Evolutionary conservation across 2,797 vertebrate genomes (phyloP), one percentile per base, ranked within the genome.

Genomic region (Enteromius treurensis): DNA sequence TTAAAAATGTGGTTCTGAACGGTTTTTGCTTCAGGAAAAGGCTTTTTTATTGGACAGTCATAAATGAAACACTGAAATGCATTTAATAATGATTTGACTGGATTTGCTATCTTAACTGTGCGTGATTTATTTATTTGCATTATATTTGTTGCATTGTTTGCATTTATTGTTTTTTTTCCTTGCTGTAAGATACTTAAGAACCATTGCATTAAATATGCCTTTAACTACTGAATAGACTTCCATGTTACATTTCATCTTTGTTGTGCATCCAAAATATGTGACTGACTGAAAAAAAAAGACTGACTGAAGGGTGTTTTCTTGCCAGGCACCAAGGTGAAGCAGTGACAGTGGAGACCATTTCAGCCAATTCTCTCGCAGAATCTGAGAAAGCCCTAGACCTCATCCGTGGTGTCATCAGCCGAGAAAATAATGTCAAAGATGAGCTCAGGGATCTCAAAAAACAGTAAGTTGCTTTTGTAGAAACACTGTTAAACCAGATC

Each of bases 261-360:
- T 21, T 15, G 21, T 34, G 34, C 42, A 75, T 53, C 34, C 34
- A 74, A 60, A 15, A 15, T 53, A 47, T 68, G 15, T 79, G 23
- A 32, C 70, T 84, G 37, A 67, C 9, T 3, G 19, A 51, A 51
- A 51, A 47, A 15, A 47, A 11, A 53, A 21, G 53, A 58, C 23
- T 62, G 23, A 62, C 58, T 29, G 23, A 29, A 32, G 26, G 14
- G 3, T 37, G 8, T 83, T 58, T 0, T 74, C 84, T 89, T 87
- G 32, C 32, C 89, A 99, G 98, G 87, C 97, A 98, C 2, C 53
- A 88, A 1, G 90, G 89, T 0, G 90, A 91, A 0, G 95, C 96
- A 2, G 88, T 45, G 3, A 53, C 67, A 0, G 91, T 97, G 3
- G 91, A 95, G 34, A 91, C 60, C 34, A 93, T 87, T 0, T 90